Evolutionary conservation across 2,888 invertebrate species (phyloP).

Genomic region (Sialis fuliginosa): DNA sequence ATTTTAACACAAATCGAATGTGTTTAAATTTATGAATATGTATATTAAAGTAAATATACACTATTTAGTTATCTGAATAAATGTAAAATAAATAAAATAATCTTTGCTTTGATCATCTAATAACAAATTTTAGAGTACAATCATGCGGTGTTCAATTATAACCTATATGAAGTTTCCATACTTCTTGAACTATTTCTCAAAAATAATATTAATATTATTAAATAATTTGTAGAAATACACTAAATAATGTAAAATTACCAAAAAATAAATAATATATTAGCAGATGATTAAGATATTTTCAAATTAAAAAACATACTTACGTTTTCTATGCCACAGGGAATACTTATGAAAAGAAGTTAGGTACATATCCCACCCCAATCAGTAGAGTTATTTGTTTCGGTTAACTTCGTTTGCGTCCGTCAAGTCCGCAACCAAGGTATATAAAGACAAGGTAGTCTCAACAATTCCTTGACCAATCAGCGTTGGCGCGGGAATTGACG

Average conservation of each 20-base stretch:
- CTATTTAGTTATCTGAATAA: neutral
- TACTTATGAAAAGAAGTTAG: neutral
- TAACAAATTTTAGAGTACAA: neutral
- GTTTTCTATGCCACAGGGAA: conserved; percentile 67
- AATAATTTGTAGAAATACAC: neutral
- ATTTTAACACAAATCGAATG: too few relatives aligned
- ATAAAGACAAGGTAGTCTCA: too few relatives aligned
- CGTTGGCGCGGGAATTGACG: too few relatives aligned
- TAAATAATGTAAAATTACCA: neutral
- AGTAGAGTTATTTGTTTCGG: too few relatives aligned
- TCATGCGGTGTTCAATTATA: neutral
- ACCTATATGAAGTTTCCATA: neutral
- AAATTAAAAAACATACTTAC: conserved; percentile 32
- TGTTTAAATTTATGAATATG: too few relatives aligned
- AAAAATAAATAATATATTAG: neutral
- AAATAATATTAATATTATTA: neutral
- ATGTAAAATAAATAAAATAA: neutral
- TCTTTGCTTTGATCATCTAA: neutral
- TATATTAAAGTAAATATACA: too few relatives aligned
- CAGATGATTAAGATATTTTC: conserved; percentile 7
- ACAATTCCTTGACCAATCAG: too few relatives aligned
- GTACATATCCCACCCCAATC: neutral
- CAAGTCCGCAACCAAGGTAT: too few relatives aligned
- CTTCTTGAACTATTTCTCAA: neutral
- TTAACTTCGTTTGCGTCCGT: too few relatives aligned